Percentiles rank a stretch among this genome's conserved stretches.
These are phyloP conservation scores for Virgularia gustaviana DNA, from an alignment of 92 coral and sea anemone species.

Conservation along the genomic window DNA sequence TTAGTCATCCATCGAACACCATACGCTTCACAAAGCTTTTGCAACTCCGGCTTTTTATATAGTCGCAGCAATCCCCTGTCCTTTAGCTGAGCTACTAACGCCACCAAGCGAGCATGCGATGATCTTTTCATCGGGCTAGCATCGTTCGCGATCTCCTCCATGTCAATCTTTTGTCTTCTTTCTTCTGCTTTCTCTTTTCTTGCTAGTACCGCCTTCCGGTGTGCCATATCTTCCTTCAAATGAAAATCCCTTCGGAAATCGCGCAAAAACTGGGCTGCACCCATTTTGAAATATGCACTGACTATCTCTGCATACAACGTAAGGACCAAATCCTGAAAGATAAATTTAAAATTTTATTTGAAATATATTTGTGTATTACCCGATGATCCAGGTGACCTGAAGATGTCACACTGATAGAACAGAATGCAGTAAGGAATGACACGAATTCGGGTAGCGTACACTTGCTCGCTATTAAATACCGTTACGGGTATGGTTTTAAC, in stretches of 20 bases:
- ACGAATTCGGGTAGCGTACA: background rate
- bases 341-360: background rate
- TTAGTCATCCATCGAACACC: background rate
- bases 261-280: slow-evolving; percentile 13
- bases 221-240: background rate
- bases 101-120: background rate
- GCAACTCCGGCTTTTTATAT: slow-evolving; percentile 10
- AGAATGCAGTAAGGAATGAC: background rate
- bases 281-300: background rate
- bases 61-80: background rate
- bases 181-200: background rate
- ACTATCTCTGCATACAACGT: background rate
- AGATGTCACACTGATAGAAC: background rate
- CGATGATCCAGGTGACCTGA: background rate
- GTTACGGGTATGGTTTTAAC: background rate
- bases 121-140: background rate
- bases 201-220: background rate
- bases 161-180: slow-evolving; percentile 3
- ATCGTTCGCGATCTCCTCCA: slow-evolving; percentile 9
- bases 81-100: background rate
- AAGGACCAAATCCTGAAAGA: slow-evolving; percentile 2
- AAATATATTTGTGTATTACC: background rate
- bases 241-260: slow-evolving; percentile 1
- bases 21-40: slow-evolving; percentile 30
- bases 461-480: background rate